Base-by-base conservation (phyloP, 1,140 invertebrate genomes). In the Mycetomoellerius zeteki region DNA sequence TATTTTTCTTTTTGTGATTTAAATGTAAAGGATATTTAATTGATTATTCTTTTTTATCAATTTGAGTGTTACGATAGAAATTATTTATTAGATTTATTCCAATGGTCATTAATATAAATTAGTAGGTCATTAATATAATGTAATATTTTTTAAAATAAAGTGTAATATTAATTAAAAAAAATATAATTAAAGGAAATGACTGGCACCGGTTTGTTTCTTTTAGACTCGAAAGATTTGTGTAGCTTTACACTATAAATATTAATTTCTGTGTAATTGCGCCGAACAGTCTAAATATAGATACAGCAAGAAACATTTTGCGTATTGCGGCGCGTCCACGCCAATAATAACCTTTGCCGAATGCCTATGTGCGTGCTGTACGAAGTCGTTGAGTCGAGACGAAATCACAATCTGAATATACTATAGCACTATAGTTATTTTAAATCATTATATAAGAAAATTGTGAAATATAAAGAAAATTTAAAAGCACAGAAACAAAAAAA, bases 301-400 rank as follows among this genome's bases (percentile, higher is more conserved):
- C 52, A 1, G 60, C 27, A 80, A 81, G 77, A 65, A 56, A 54
- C 8, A 30, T 50, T 27, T 54, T 80, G 14, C 14, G 7, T 56
- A 56, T 56, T 27, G 69, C 10, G 2, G 37, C 37, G 27, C n/a
- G 50, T 27, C 21, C 3, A 43, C 43, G 77, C 77, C 3, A 81
- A 81, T 81, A 56, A 81, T 81, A 81, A 81, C 77, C 21, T 56
- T 7, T 27, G 50, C n/a, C 16, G 30, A 56, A 54, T 58, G 24
- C 14, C 47, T 81, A 19, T 37, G 30, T 54, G 30, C 50, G 30
- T 54, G 30, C 50, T 37, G 8, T 14, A 52, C 19, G 5, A 80
- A 47, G 47, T n/a, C 73, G n/a, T 16, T 30, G 19, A 69, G 30
- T 19, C 19, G 21, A 81, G 14, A 24, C n/a, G 21, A 81, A 54